Evolutionary conservation across 2,888 invertebrate genomes (phyloP).

Genomic region (Anoncus sp.): DNA sequence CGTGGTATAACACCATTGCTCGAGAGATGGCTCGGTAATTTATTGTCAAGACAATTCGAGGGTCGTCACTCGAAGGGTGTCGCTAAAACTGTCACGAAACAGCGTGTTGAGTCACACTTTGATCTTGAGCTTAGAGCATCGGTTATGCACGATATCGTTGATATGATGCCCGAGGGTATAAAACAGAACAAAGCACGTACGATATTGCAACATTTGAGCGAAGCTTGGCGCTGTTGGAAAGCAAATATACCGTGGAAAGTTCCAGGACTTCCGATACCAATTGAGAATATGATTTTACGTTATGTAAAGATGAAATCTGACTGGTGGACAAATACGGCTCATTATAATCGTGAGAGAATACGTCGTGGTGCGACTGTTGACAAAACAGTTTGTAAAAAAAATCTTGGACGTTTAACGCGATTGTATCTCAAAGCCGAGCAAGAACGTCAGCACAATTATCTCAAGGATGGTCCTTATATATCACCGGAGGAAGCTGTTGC

Average conservation of each 20-base stretch:
- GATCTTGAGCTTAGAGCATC: conserved; percentile 99
- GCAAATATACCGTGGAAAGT: conserved; percentile 99
- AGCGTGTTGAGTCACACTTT: conserved; percentile 99
- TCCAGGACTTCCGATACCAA: conserved; percentile 99
- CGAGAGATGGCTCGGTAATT: conserved; percentile 99
- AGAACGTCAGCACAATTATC: conserved; percentile 99
- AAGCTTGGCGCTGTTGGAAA: conserved; percentile 99
- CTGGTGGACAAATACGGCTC: conserved; percentile 99
- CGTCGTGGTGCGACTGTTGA: conserved; percentile 99
- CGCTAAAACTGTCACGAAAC: conserved; percentile 99
- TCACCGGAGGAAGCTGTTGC: conserved; percentile 99
- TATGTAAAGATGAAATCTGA: conserved; percentile 99
- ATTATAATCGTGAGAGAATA: conserved; percentile 99
- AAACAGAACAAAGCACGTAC: conserved; percentile 99
- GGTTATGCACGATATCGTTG: conserved; percentile 99
- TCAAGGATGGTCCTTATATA: conserved; percentile 99
- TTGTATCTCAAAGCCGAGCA: conserved; percentile 99
- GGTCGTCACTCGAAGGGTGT: conserved; percentile 99
- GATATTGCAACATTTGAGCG: conserved; percentile 99
- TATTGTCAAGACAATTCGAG: conserved; percentile 99
- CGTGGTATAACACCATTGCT: conserved; percentile 98
- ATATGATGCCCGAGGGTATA: conserved; percentile 99
- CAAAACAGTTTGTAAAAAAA: conserved; percentile 99
- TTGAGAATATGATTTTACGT: conserved; percentile 99
- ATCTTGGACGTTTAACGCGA: conserved; percentile 98